Evolutionary conservation across 2,888 invertebrate genomes (phyloP).

Genomic region (Eudasyphora cyanicolor): DNA sequence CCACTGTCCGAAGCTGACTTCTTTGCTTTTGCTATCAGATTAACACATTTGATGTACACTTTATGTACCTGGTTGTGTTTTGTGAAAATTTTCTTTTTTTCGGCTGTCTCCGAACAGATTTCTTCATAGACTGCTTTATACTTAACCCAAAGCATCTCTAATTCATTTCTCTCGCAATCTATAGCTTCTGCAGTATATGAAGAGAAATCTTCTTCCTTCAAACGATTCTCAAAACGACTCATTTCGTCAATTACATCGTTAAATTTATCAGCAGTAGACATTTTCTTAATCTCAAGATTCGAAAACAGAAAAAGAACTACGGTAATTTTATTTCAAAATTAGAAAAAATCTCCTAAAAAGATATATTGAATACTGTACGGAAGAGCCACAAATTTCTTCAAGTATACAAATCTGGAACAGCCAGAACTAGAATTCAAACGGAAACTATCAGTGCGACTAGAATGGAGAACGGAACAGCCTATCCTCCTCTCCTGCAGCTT

Average conservation of each 20-base stretch:
- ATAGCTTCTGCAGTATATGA: not conserved
- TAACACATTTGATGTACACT: not conserved
- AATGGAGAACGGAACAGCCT: too few species aligned
- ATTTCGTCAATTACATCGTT: not conserved
- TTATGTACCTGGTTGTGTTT: not conserved
- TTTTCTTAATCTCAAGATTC: too few species aligned
- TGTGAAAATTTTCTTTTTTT: not conserved
- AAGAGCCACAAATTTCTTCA: too few species aligned
- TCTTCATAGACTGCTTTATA: not conserved
- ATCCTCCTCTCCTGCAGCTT: too few species aligned
- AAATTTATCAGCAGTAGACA: not conserved
- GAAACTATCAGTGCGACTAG: too few species aligned
- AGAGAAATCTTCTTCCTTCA: not conserved
- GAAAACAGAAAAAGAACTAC: too few species aligned
- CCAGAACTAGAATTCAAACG: too few species aligned
- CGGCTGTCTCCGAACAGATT: not conserved
- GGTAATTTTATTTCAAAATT: too few species aligned
- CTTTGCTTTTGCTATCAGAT: not conserved
- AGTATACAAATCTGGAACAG: too few species aligned
- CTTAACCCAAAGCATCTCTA: not conserved
- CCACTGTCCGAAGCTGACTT: too few species aligned
- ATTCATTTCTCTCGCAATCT: not conserved
- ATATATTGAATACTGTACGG: too few species aligned
- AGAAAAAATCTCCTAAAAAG: too few species aligned
- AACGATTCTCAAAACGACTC: not conserved